These are phyloP conservation scores for Ligdia adustata DNA, from an alignment of 2,888 invertebrate genomes.

Conservation along the genomic window DNA sequence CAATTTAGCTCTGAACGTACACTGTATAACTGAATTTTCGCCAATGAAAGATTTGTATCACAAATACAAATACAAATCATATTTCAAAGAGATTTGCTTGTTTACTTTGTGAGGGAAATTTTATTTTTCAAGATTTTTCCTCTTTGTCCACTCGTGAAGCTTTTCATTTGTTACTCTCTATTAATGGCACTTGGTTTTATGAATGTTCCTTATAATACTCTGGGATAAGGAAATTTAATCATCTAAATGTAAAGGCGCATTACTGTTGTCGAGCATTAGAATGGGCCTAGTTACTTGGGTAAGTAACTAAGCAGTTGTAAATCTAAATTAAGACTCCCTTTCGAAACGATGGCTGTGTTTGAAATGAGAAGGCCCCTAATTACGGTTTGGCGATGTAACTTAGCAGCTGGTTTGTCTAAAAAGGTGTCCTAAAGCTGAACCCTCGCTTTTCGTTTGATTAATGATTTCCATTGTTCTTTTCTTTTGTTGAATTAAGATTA, in stretches of 20 bases:
- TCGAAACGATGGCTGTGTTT: conserved; percentile 23
- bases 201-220: conserved; percentile 25
- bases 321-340: conserved; percentile 31
- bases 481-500: background rate
- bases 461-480: conserved; percentile 12
- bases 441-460: conserved; percentile 10
- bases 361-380: conserved; percentile 18
- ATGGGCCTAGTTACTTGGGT: conserved; percentile 31
- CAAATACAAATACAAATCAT: background rate
- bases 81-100: conserved; percentile 1
- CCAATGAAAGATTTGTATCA: conserved; percentile 1
- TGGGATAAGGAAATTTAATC: conserved; percentile 34
- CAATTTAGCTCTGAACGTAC: background rate
- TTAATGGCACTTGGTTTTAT: conserved; percentile 22
- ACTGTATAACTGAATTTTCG: background rate
- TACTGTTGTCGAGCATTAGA: conserved; percentile 28
- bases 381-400: conserved; percentile 10
- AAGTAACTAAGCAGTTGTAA: conserved; percentile 30
- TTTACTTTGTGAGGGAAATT: background rate
- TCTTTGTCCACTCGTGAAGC: conserved; percentile 6
- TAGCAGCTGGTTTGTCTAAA: conserved; percentile 12
- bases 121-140: background rate
- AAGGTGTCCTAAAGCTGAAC: conserved; percentile 4
- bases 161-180: conserved; percentile 24
- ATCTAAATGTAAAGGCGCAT: conserved; percentile 31